Base-by-base conservation (phyloP, 2,888 invertebrate species). In the Drosophila prolongata region DNA sequence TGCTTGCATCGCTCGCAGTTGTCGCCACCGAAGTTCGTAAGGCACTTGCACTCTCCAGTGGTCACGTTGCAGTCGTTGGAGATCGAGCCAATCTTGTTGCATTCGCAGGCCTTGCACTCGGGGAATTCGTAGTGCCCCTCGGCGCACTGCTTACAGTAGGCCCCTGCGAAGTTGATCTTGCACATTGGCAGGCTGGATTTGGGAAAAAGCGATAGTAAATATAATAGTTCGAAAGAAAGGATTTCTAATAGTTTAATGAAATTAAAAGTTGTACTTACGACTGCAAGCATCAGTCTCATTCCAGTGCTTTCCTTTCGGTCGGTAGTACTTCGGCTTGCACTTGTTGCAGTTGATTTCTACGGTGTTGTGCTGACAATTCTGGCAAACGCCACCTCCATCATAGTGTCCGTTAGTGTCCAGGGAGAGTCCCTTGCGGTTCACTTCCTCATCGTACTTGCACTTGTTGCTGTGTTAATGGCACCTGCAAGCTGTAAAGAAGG, bases 331-430 rank as follows among this genome's bases (percentile, higher is more conserved):
- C 0, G 95, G 92, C 85, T 95, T 95, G 92, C 99, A 99, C 79
- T 96, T 95, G 91, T 99, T 96, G 90, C 99, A 99, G 92, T 99
- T 99, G 78, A 96, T 97, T 27, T 99, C 99, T 89, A 97, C 96
- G 0, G 99, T 99, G 91, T 99, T 97, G 92, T 99, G 95, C 85
- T 95, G 95, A 89, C 99, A 99, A 91, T 99, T 97, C 90, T 96
- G 94, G 90, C 99, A 99, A 38, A 97, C 96, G 35, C 99, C 99
- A 46, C 99, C 99, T 10, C 99, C 99, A 76, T 97, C 97, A 91
- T 97, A 98, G 55, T 95, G 95, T 0, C 98, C 98, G 88, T 97
- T 94, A 67, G 98, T 97, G 91, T 99, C 99, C 72, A 99, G 92
- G 0, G 99, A 99, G 10, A 95, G 93, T 0, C 94, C 93, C 59